Base-by-base conservation (phyloP, 2,797 vertebrate species). In the Lagodon rhomboides region DNA sequence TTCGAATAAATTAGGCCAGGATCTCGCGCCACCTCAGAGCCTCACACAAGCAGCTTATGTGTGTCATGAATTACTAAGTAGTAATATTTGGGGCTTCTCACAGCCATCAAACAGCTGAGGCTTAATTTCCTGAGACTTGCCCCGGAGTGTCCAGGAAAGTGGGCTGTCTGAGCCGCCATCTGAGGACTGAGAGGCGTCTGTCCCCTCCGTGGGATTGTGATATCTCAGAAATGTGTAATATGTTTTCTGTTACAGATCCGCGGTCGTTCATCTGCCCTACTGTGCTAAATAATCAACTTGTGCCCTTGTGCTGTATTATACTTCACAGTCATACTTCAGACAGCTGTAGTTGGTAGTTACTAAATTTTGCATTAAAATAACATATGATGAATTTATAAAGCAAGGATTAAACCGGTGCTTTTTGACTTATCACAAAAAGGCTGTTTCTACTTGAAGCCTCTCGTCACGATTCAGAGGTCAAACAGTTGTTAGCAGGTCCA, bases 1-100 rank as follows among this genome's bases (percentile, higher is more conserved):
- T 87, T 70, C 55, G 66, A 86, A 87, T 89, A 87, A 93, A 91
- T 87, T 81, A 88, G 90, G 91, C 81, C 89, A 87, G 76, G 77
- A 86, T 89, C 84, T 87, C 81, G 75, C 34, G 56, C 77, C 73
- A 84, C 88, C 89, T 89, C 88, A 69, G 87, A 88, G 88, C 68
- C 85, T 80, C 60, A 54, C 62, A 82, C 87, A 90, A 84, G 81
- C 88, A 80, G 89, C 88, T 87, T 89, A 93, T 89, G 90, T 89
- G 91, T 93, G 90, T 91, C 91, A 91, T 91, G 91, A 93, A 93
- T 93, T 84, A 87, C 92, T 92, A 92, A 93, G 88, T 82, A 87
- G 91, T 83, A 84, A 91, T 91, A 93, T 93, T 88, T 89, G 87
- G 88, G 87, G 88, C 89, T 85, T 87, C 87, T 90, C 76, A 46